Conservation (phyloP, 2,888 invertebrate species). For the Bombylius major region DNA sequence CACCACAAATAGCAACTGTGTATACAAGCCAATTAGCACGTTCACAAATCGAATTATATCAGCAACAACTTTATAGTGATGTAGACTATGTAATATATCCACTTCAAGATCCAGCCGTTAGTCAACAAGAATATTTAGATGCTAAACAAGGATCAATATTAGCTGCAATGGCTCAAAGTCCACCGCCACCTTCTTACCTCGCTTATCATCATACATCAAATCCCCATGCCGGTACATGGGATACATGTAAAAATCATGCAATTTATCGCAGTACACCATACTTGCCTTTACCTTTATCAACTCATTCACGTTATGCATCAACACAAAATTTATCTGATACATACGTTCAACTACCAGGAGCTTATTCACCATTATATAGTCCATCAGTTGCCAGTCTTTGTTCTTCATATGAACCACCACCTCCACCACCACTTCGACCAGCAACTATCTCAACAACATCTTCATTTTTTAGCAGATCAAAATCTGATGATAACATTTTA, state of each 20-base stretch:
- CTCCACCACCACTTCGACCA: conserved; percentile 47
- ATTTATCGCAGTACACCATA: conserved; percentile 76
- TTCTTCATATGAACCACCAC: conserved; percentile 53
- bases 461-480: conserved; percentile 50
- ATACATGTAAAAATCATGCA: conserved; percentile 50
- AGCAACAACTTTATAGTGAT: conserved; percentile 80
- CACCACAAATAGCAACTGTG: conserved; percentile 57
- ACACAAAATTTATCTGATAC: conserved; percentile 69
- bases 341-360: conserved; percentile 52
- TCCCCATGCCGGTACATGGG: conserved; percentile 27
- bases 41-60: conserved; percentile 74
- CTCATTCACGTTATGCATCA: conserved; percentile 61
- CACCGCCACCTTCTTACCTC: conserved; percentile 45
- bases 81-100: conserved; percentile 88
- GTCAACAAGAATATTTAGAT: conserved; percentile 83
- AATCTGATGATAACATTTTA: conserved; percentile 71
- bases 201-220: conserved; percentile 40
- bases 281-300: conserved; percentile 52
- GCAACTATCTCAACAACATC: conserved; percentile 27
- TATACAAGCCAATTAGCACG: conserved; percentile 56
- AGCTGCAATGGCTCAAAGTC: conserved; percentile 51
- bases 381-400: conserved; percentile 50
- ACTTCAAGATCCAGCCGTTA: conserved; percentile 75
- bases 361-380: conserved; percentile 51
- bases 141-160: conserved; percentile 58